Evolutionary conservation across 2,797 vertebrate genomes (phyloP).

Genomic region (Manis pentadactyla): DNA sequence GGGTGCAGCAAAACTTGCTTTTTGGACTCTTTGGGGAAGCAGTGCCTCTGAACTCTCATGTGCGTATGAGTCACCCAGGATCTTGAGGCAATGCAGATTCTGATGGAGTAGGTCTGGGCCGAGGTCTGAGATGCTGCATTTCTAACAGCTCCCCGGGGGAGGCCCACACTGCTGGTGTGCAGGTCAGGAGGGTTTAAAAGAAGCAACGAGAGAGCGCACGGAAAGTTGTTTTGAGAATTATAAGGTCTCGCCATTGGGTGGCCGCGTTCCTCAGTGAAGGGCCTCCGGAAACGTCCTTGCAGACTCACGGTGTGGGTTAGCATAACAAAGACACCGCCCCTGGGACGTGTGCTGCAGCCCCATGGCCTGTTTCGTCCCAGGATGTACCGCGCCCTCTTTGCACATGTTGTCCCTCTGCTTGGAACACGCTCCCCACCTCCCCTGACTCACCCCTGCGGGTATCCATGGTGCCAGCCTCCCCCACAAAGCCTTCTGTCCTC

Average conservation of each 20-base stretch:
- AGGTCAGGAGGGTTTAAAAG: neutral
- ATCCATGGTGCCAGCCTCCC: neutral
- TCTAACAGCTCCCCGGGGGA: neutral
- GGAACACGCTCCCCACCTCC: neutral
- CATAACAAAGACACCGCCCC: neutral
- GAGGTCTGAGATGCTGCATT: neutral
- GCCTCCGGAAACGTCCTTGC: neutral
- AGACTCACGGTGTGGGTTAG: neutral
- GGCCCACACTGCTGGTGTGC: accelerated
- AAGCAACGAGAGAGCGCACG: accelerated
- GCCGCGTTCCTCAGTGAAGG: neutral
- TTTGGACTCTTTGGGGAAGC: neutral
- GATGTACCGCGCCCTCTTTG: neutral
- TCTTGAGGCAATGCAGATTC: neutral
- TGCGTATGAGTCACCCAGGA: accelerated
- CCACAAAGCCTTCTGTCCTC: neutral
- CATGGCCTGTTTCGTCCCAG: neutral
- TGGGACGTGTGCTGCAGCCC: neutral
- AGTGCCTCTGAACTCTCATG: neutral
- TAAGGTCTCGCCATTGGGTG: neutral
- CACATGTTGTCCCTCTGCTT: neutral
- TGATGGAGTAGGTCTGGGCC: neutral
- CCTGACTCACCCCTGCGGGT: neutral
- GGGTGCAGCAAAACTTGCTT: neutral
- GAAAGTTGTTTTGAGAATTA: too few relatives aligned